These are phyloP conservation scores for Albula glossodonta DNA, from an alignment of 2,113 vertebrate species.

Conservation along the genomic window DNA sequence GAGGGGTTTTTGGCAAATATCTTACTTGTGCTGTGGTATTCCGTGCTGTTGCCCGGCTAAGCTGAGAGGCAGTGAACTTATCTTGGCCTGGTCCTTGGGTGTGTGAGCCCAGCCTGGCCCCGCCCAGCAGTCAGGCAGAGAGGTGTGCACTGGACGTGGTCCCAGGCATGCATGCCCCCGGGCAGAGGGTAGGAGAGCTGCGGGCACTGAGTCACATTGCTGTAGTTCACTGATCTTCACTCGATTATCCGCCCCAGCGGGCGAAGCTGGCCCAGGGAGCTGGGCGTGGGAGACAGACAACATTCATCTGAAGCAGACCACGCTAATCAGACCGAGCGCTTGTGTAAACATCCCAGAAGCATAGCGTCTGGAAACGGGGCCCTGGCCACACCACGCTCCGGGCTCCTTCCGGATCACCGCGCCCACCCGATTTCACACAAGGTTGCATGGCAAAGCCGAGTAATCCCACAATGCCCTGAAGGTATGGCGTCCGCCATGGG, in stretches of 20 bases:
- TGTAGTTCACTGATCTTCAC: slow-evolving; percentile 63
- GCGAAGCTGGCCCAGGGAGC: not conserved
- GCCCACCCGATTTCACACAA: not conserved
- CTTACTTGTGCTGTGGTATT: not conserved
- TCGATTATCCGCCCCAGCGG: slow-evolving; percentile 56
- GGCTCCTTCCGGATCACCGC: not conserved
- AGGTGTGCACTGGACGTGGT: not conserved
- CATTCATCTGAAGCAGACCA: slow-evolving; percentile 21
- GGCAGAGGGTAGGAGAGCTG: not conserved
- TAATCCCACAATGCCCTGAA: not conserved
- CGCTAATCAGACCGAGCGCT: slow-evolving; percentile 63
- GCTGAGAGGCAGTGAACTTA: not conserved
- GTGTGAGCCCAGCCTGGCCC: not conserved
- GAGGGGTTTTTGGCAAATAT: not conserved
- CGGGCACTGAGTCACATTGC: slow-evolving; percentile 50
- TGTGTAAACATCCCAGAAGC: slow-evolving; percentile 52
- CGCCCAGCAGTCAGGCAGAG: not conserved
- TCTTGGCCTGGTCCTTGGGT: no score
- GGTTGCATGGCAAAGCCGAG: not conserved
- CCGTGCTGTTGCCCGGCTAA: not conserved
- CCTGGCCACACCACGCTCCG: not conserved
- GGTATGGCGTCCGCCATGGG: not conserved
- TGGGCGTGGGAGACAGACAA: slow-evolving; percentile 9
- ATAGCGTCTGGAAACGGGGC: not conserved
- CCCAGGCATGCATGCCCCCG: not conserved